These are phyloP conservation scores for Tragulus kanchil DNA, from an alignment of 2,113 vertebrate species.

Conservation along the genomic window DNA sequence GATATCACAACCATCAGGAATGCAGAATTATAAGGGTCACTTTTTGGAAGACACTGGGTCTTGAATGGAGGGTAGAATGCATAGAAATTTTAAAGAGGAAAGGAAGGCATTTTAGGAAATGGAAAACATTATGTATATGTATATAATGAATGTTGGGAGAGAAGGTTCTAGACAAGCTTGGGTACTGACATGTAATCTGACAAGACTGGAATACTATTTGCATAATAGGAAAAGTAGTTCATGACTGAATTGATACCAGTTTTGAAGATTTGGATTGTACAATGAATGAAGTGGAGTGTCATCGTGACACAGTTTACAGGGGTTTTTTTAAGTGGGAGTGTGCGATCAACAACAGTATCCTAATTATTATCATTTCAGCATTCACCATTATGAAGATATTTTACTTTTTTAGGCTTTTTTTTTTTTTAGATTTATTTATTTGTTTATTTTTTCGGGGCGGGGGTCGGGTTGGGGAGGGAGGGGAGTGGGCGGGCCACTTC, in stretches of 20 bases:
- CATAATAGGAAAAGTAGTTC: neutral
- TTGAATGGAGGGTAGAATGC: neutral
- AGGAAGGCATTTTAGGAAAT: neutral
- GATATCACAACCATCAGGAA: neutral
- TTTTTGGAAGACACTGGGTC: neutral
- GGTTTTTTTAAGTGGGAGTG: too few species aligned
- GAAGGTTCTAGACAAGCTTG: neutral
- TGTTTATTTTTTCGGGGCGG: too few species aligned
- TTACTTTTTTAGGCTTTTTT: neutral
- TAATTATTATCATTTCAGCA: neutral
- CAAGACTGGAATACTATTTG: neutral
- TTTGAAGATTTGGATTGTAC: neutral
- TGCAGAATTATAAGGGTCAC: neutral
- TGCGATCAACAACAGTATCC: too few species aligned
- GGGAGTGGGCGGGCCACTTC: too few species aligned
- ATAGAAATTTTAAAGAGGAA: conserved; percentile 32
- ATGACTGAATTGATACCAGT: neutral
- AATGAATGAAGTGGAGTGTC: neutral
- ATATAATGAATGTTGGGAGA: neutral
- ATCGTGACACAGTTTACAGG: neutral
- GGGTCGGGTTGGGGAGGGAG: too few species aligned
- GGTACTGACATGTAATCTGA: neutral
- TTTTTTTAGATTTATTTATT: too few species aligned
- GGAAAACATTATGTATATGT: neutral
- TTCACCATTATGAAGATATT: neutral